Evolutionary conservation across 2,113 vertebrate species (phyloP).

Genomic region (Illadopsis cleaveri): DNA sequence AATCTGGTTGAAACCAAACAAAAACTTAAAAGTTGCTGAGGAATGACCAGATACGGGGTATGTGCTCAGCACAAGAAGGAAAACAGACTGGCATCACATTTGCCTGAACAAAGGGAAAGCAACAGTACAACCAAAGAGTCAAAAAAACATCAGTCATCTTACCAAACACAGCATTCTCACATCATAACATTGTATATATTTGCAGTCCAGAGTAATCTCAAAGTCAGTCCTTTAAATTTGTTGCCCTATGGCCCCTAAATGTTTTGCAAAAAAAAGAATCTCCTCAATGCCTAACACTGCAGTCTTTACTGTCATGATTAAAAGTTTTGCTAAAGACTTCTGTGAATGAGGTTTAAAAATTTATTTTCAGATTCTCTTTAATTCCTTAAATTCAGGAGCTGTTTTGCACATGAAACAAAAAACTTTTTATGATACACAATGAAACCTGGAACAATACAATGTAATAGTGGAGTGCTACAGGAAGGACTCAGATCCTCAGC

Average conservation of each 20-base stretch:
- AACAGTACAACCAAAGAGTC: neutral
- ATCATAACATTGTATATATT: neutral
- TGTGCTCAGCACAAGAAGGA: neutral
- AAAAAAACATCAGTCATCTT: neutral
- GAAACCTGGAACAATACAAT: neutral
- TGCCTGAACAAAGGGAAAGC: neutral
- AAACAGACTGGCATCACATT: neutral
- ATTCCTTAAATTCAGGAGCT: neutral
- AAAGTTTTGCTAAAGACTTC: neutral
- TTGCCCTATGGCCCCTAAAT: neutral
- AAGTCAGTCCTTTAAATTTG: neutral
- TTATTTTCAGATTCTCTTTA: neutral
- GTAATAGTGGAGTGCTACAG: neutral
- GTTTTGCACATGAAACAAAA: neutral
- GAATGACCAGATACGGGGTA: accelerated
- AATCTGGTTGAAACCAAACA: neutral
- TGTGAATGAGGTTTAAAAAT: neutral
- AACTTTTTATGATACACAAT: neutral
- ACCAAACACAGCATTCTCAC: neutral
- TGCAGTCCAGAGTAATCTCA: neutral
- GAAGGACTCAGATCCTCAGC: neutral
- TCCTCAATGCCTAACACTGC: neutral
- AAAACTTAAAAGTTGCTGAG: neutral
- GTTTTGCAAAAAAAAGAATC: neutral
- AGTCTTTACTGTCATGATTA: neutral